These are phyloP conservation scores for Loriculus beryllinus DNA, from an alignment of 2,797 vertebrate genomes.

Conservation along the genomic window DNA sequence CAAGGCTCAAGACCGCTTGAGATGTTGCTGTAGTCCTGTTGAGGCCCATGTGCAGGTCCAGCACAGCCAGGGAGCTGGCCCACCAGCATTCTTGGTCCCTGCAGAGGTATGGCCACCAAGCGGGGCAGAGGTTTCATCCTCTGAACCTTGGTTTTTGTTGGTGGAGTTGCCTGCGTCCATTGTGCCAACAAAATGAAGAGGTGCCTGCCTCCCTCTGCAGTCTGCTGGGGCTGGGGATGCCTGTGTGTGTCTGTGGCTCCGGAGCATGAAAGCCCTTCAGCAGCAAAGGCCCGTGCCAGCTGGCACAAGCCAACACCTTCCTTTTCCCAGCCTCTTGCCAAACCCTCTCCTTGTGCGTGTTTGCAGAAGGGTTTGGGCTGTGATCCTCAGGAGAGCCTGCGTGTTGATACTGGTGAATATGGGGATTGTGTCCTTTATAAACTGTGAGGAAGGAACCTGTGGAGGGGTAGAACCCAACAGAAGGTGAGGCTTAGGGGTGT, in stretches of 20 bases:
- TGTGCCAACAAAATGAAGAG: neutral
- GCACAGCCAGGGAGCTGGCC: neutral
- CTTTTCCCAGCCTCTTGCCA: fast-evolving
- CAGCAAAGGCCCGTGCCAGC: neutral
- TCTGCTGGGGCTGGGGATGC: neutral
- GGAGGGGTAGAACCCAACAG: neutral
- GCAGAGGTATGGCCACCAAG: neutral
- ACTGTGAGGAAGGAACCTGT: fast-evolving
- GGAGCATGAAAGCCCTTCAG: neutral
- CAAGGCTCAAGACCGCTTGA: fast-evolving
- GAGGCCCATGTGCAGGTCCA: neutral
- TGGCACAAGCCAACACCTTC: neutral
- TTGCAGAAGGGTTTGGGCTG: fast-evolving
- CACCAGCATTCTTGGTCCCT: fast-evolving
- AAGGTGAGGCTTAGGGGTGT: neutral
- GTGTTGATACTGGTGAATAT: neutral
- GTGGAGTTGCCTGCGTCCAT: neutral
- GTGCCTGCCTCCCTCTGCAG: neutral
- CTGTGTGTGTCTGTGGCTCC: neutral
- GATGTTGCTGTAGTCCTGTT: fast-evolving
- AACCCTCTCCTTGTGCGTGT: fast-evolving
- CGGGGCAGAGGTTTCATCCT: fast-evolving
- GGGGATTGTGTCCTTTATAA: fast-evolving
- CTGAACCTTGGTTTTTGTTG: neutral
- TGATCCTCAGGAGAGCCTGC: fast-evolving